Base-by-base conservation (phyloP, 1,140 invertebrate genomes). In the Pemphigus obesinymphae region DNA sequence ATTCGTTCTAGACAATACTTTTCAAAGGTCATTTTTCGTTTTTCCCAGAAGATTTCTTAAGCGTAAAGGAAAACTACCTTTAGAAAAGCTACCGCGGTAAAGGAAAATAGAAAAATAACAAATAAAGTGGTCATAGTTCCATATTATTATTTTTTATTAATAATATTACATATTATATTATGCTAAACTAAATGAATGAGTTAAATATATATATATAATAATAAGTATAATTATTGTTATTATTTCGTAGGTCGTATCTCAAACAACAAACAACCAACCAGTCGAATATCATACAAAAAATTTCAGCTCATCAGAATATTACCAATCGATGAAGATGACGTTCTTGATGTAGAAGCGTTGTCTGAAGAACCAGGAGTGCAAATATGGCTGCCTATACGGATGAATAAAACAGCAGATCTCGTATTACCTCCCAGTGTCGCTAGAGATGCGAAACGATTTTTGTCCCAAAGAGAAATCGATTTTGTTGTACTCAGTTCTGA, bases 401-500 rank as follows among this genome's bases (percentile, higher is more conserved):
- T 83, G 5, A 93, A 91, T 83, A 88, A 90, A 48, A 89, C 91
- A 26, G 91, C 91, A 0, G 93, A 95, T 85, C 86, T 94, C 1
- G 88, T 95, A 31, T 89, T 94, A 26, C 90, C 92, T 3, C 92
- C 92, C 11, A 90, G 90, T 50, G 87, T 92, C 53, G 84, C 91
- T 3, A 85, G 86, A 0, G 90, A 92, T 61, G 87, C 94, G 0
- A 91, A 91, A 85, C 89, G 90, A 40, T 90, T 91, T 78, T 85
- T 95, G 1, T 89, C 89, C 58, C 89, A 90, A 10, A 89, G 89
- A 78, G 89, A 89, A 45, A 91, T 94, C 13, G 88, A 91, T 37
- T 92, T 90, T 84, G 89, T 90, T 72, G 89, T 94, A 1, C 86
- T 94, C 53, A 92, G 94, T 85, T 89, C 90, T 82, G 92, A 95